Base-by-base conservation (phyloP, 2,888 invertebrate species). In the Drosophila subsilvestris region DNA sequence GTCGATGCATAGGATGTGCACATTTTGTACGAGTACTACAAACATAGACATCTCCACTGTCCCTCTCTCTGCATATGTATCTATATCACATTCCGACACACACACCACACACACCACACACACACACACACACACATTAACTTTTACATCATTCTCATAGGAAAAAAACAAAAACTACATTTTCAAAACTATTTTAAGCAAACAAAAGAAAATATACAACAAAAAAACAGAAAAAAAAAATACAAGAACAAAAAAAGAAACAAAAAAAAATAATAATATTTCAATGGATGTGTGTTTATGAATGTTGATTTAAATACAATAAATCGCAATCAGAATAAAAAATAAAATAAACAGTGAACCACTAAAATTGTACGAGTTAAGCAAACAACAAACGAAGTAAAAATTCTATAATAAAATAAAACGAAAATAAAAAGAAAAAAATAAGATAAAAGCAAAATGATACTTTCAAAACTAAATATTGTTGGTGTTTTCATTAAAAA, bases 291-390 rank as follows among this genome's bases (percentile, higher is more conserved):
- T 27, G 27, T 89, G 85, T 83, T 89, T 89, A 86, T 89, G 89
- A 83, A 79, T 80, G 88, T 88, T 89, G 86, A 83, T 86, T 86
- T 88, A 76, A 88, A 86, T 63, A 80, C 77, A 72, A 78, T 70
- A 88, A 68, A 63, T 50, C 71, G 61, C 54, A 75, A 87, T 71
- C 70, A 74, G 76, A 74, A 76, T 75, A 70, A 65, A 45, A 20
- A 12, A 18, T 32, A 63, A 43, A 20, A 50, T 50, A 56, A 56
- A 71, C 32, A 66, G 43, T 65, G 62, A 65, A 76, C 76, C 62
- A 76, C 74, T 74, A 81, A 78, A 81, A 78, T 66, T 87, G 63
- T 51, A 78, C 54, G 43, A 47, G 49, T 50, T 86, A 82, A 86
- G 85, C 56, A 74, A 84, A 79, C 62, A 56, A 20, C 47, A 69